These are phyloP conservation scores for Perithous albicinctus DNA, from an alignment of 2,888 invertebrate genomes.

Conservation along the genomic window DNA sequence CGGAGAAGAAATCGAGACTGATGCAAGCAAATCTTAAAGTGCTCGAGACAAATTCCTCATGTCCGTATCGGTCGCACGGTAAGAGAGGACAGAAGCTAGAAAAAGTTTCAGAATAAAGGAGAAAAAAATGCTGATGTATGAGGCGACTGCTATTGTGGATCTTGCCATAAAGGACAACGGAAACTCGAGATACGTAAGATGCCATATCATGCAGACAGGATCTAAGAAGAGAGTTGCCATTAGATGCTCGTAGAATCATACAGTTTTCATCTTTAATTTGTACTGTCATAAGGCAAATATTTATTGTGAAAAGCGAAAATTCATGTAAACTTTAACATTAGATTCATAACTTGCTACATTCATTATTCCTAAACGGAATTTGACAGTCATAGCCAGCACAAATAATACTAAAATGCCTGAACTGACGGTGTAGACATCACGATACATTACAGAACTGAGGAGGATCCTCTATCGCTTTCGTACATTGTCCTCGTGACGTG, in stretches of 20 bases:
- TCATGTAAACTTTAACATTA: background rate
- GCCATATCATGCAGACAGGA: background rate
- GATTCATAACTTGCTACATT: background rate
- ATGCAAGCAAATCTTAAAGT: slow-evolving; percentile 78
- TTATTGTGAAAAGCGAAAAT: too few relatives aligned
- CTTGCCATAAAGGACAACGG: slow-evolving; percentile 59
- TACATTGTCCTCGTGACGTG: background rate
- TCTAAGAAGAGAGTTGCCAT: background rate
- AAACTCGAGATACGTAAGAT: slow-evolving; percentile 30
- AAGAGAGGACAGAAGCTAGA: slow-evolving; percentile 1
- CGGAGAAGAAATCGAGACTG: slow-evolving; percentile 41
- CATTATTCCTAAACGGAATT: background rate
- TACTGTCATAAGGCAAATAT: too few relatives aligned
- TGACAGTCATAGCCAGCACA: too few relatives aligned
- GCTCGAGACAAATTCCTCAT: slow-evolving; percentile 79
- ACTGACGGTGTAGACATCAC: background rate
- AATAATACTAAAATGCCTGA: background rate
- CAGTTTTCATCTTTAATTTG: background rate
- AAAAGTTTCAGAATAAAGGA: background rate
- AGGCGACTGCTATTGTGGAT: slow-evolving; percentile 53
- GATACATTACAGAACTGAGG: background rate
- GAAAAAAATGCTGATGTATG: slow-evolving; percentile 72
- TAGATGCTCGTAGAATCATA: background rate
- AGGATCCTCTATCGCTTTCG: background rate
- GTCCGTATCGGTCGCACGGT: slow-evolving; percentile 72